Conservation (phyloP, 1,140 invertebrate species). For the Leptoteleia sp. region DNA sequence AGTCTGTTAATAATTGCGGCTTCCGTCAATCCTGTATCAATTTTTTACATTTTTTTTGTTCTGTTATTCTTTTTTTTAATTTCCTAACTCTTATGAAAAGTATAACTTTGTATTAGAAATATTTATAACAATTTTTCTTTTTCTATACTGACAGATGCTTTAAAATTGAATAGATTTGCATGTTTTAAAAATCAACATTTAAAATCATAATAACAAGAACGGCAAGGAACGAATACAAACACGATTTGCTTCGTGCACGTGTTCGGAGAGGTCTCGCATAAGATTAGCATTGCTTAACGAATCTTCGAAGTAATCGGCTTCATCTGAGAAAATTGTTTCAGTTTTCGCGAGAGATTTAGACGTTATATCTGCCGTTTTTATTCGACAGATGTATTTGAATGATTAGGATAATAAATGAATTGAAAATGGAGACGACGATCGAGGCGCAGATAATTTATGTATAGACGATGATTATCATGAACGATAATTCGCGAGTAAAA, state of each 20-base stretch:
- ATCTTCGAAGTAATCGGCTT: slow-evolving; percentile 14
- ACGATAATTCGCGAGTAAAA: slow-evolving; percentile 36
- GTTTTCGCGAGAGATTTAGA: slow-evolving; percentile 30
- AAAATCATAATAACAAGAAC: too few species aligned
- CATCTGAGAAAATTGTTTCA: slow-evolving; percentile 33
- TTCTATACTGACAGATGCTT: too few species aligned
- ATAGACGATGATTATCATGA: slow-evolving; percentile 30
- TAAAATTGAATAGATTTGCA: too few species aligned
- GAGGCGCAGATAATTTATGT: slow-evolving; percentile 28
- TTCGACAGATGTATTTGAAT: slow-evolving; percentile 12
- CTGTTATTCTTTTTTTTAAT: too few species aligned
- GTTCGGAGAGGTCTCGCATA: slow-evolving; percentile 25
- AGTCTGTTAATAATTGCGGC: too few species aligned
- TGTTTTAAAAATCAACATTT: too few species aligned
- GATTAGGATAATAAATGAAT: slow-evolving; percentile 47
- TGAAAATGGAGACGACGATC: slow-evolving; percentile 10
- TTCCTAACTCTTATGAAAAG: too few species aligned
- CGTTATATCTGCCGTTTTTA: slow-evolving; percentile 7
- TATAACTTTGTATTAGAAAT: too few species aligned
- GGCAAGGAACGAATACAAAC: neutral
- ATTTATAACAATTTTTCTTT: too few species aligned
- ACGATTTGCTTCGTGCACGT: slow-evolving; percentile 20
- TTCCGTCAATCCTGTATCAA: too few species aligned
- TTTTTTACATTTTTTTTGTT: too few species aligned
- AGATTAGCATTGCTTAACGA: slow-evolving; percentile 28